A percentile compares a stretch with the other conserved stretches of the same genome.
Evolutionary conservation across 2,113 vertebrate genomes (phyloP).

Genomic region (Callionymus lyra): DNA sequence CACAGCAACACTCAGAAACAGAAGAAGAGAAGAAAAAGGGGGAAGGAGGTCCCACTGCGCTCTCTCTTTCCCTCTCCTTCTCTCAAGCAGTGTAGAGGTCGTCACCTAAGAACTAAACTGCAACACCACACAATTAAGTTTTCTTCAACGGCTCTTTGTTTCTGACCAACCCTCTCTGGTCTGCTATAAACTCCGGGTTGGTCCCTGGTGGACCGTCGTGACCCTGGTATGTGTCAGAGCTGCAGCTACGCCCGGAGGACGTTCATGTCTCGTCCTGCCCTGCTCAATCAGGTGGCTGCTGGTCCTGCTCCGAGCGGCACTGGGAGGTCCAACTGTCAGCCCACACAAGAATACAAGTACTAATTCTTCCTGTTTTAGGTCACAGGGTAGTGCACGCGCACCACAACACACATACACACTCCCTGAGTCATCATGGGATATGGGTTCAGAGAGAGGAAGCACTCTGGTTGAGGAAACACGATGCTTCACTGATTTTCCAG

Average conservation of each 20-base stretch:
- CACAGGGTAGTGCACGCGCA: constrained; percentile 1
- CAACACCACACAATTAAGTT: too few relatives aligned
- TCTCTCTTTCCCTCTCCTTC: too few relatives aligned
- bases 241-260: too few relatives aligned
- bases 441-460: constrained; percentile 24
- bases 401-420: not conserved
- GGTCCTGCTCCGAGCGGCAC: constrained; percentile 25
- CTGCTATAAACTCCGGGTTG: too few relatives aligned
- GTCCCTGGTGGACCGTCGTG: too few relatives aligned
- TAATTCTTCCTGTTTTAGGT: constrained; percentile 35
- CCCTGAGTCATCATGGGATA: constrained; percentile 27
- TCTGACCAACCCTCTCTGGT: too few relatives aligned
- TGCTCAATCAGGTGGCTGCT: too few relatives aligned
- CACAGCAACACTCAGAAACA: constrained; percentile 1
- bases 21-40: constrained; percentile 1
- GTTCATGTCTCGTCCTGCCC: constrained; percentile 5
- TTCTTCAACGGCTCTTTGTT: too few relatives aligned
- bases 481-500: constrained; percentile 40
- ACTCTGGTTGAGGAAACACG: constrained; percentile 22
- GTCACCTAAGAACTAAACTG: too few relatives aligned
- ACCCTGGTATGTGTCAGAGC: too few relatives aligned
- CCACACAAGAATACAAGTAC: constrained; percentile 16
- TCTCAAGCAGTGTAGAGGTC: too few relatives aligned
- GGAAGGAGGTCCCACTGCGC: constrained; percentile 11
- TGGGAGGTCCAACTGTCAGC: constrained; percentile 6